Percentiles rank a stretch among this genome's conserved stretches.
Evolutionary conservation across 2,113 vertebrate species (phyloP).

Genomic region (Hylia prasina): DNA sequence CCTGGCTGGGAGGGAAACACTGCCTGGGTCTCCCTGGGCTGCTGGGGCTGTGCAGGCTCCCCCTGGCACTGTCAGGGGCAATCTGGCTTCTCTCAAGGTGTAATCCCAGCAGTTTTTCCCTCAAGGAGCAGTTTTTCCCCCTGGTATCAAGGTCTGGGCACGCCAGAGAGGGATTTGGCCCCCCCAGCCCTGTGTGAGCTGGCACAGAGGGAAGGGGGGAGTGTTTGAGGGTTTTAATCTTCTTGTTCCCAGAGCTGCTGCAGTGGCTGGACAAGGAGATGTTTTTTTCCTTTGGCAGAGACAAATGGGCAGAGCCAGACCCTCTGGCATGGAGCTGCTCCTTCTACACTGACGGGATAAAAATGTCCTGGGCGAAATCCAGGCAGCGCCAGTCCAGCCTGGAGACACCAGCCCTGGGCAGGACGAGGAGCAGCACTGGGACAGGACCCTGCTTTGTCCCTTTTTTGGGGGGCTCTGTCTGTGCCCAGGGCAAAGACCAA

Average conservation of each 20-base stretch:
- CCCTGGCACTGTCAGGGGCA: neutral
- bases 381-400: neutral
- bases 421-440: fast-evolving
- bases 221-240: neutral
- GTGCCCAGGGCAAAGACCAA: too few relatives aligned
- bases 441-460: neutral
- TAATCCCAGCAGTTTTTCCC: neutral
- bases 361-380: neutral
- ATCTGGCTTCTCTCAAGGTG: neutral
- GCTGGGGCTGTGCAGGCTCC: neutral
- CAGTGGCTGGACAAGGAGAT: neutral
- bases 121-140: neutral
- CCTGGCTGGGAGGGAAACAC: neutral
- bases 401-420: neutral
- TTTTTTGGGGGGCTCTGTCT: neutral
- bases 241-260: neutral
- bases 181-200: neutral
- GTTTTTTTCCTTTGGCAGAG: conserved; percentile 30
- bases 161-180: neutral
- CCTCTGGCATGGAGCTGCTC: neutral
- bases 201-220: neutral
- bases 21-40: neutral
- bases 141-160: neutral
- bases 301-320: neutral
- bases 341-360: neutral